phyloP scores from a whole-genome alignment of 2,797 vertebrate genomes.

The Cercopithecus neglectus region DNA sequence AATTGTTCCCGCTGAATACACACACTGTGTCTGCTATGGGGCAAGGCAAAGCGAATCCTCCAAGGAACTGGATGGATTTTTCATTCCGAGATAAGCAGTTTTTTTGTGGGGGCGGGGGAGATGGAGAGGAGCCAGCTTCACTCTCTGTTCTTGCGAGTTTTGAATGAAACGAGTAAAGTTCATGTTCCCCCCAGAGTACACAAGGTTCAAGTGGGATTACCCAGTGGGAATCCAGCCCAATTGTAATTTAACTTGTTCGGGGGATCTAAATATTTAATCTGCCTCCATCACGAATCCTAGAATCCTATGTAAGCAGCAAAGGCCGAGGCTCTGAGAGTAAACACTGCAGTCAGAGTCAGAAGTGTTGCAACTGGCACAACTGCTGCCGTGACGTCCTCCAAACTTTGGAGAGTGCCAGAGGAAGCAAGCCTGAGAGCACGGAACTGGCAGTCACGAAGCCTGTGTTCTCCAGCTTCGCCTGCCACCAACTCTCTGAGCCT shows the following conservation, averaged over 20 bases:
- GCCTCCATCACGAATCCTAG: neutral
- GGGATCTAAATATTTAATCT: neutral
- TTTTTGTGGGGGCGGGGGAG: too few species aligned
- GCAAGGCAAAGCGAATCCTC: neutral
- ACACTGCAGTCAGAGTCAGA: neutral
- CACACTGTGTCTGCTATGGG: neutral
- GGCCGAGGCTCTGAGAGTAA: neutral
- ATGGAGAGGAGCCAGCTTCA: neutral
- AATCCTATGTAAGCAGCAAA: neutral
- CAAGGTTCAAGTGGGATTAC: neutral
- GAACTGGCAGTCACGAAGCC: neutral
- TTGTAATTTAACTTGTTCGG: neutral
- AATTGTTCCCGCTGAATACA: neutral
- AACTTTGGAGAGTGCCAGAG: neutral
- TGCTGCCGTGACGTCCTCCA: neutral
- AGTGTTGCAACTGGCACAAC: neutral
- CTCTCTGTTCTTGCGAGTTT: neutral
- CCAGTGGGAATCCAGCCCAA: neutral
- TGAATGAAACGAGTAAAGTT: neutral
- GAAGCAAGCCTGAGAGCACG: neutral
- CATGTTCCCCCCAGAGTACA: neutral
- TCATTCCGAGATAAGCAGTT: neutral
- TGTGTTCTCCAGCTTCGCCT: neutral
- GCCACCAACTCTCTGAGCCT: neutral
- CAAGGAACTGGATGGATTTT: neutral